These are phyloP conservation scores for Priocnemis perturbator DNA, from an alignment of 2,888 invertebrate genomes.

Conservation along the genomic window DNA sequence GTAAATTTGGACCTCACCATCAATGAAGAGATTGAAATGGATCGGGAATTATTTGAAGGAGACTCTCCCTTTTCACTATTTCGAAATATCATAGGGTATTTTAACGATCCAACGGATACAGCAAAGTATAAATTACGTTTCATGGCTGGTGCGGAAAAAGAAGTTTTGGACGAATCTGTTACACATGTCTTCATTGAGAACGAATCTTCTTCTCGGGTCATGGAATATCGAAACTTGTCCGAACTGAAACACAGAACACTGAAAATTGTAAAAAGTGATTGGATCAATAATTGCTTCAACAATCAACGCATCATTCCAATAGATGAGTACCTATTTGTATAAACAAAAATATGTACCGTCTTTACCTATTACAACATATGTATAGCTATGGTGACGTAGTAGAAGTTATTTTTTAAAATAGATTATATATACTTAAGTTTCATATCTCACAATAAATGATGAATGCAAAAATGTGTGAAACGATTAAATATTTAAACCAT, in stretches of 20 bases:
- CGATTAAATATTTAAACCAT: slow-evolving; percentile 25
- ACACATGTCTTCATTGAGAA: slow-evolving; percentile 61
- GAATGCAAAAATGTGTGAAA: slow-evolving; percentile 12
- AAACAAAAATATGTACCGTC: slow-evolving; percentile 5
- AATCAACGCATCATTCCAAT: slow-evolving; percentile 48
- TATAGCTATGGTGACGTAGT: too few species aligned
- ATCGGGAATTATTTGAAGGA: slow-evolving; percentile 59
- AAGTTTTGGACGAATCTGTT: slow-evolving; percentile 51
- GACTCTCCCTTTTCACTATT: slow-evolving; percentile 65
- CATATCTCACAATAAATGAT: slow-evolving; percentile 1
- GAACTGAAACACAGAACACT: background rate
- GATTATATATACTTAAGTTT: too few species aligned
- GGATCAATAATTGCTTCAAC: slow-evolving; percentile 64
- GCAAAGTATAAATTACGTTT: slow-evolving; percentile 61
- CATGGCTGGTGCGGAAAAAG: slow-evolving; percentile 60
- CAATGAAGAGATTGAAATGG: slow-evolving; percentile 45
- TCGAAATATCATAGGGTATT: slow-evolving; percentile 62
- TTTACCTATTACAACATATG: too few species aligned
- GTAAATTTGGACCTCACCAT: slow-evolving; percentile 15
- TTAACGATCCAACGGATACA: slow-evolving; percentile 51
- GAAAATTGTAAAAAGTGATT: slow-evolving; percentile 58
- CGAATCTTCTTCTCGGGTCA: background rate
- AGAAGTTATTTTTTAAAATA: too few species aligned
- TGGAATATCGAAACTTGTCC: too few species aligned
- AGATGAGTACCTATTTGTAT: slow-evolving; percentile 48